Base-by-base conservation (phyloP, 2,113 vertebrate species). In the Eidolon helvum region DNA sequence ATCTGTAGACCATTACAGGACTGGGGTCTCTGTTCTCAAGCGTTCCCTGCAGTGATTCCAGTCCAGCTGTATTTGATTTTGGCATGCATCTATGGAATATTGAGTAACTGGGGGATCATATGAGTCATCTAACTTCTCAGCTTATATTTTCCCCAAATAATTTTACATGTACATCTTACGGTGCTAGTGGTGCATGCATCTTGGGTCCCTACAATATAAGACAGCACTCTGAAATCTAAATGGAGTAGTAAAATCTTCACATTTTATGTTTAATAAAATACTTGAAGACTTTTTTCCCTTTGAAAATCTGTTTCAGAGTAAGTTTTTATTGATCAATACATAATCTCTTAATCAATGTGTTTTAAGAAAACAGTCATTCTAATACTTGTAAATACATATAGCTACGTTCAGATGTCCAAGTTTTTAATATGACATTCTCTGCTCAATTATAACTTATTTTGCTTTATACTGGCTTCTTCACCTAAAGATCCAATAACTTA, bases 11-110 rank as follows among this genome's bases (percentile, higher is more conserved):
- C 12, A 14, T 55, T 21, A 68, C 0, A 22, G 4, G 38, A 9
- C 3, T 66, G 33, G 2, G 9, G 9, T 8, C 6, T 30, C 43
- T 84, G 2, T 1, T 1, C 1, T 33, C 1, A 4, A 53, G 14
- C 5, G 2, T n/a, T 65, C 59, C 18, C 28, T 43, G 11, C 7
- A 38, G 22, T 40, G 16, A 77, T 22, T 48, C 30, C 8, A 48
- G 10, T 24, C 10, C 24, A 35, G n/a, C 9, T 33, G 8, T 22
- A n/a, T 2, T 16, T 53, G 8, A 18, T 66, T 1, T 77, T 50
- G 61, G 30, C 14, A 18, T 12, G 21, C 45, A 14, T 40, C 4
- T 28, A 33, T 15, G 26, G 22, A 45, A 79, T 79, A 43, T 10
- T 66, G 61, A 95, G 53, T 83, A 40, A 43, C 0, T 24, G 1